phyloP scores from a whole-genome alignment of 2,888 invertebrate species.

The Gastracanthus pulcherrimus region DNA sequence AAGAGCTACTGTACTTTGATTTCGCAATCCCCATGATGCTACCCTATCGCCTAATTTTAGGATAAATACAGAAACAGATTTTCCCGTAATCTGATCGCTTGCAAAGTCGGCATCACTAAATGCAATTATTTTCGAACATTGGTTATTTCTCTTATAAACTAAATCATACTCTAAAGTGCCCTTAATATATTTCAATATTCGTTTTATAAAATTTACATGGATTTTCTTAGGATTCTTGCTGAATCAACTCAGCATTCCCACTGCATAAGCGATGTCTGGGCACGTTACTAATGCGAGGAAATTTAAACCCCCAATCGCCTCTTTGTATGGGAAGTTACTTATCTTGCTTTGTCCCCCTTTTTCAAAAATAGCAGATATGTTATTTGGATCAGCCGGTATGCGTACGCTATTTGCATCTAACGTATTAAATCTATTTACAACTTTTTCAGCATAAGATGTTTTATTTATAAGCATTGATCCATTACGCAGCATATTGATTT shows the following conservation, averaged over 20 bases:
- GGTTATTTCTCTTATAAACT: slow-evolving; percentile 1
- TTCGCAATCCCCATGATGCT: slow-evolving; percentile 16
- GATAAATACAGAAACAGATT: slow-evolving; percentile 24
- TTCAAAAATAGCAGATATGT: slow-evolving; percentile 16
- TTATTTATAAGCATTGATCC: slow-evolving; percentile 44
- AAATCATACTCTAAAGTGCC: slow-evolving; percentile 13
- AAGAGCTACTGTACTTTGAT: slow-evolving; percentile 12
- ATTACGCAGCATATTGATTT: slow-evolving; percentile 41
- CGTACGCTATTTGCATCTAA: slow-evolving; percentile 29
- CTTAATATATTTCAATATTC: slow-evolving; percentile 13
- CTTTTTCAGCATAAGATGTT: slow-evolving; percentile 48
- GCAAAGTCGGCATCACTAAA: slow-evolving; percentile 34
- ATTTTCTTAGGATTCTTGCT: neutral
- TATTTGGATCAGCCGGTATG: slow-evolving; percentile 40
- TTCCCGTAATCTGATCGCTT: neutral
- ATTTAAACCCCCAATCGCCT: slow-evolving; percentile 24
- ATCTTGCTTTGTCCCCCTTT: neutral
- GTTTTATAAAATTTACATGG: neutral
- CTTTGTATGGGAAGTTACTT: slow-evolving; percentile 31
- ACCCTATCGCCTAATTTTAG: slow-evolving; percentile 13
- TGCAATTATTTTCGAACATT: slow-evolving; percentile 1
- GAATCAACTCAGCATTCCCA: slow-evolving; percentile 28
- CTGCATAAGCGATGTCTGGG: slow-evolving; percentile 19
- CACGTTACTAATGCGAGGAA: slow-evolving; percentile 22
- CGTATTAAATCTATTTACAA: slow-evolving; percentile 42